A percentile compares a stretch with the other conserved stretches of the same genome.
Evolutionary conservation across 2,797 vertebrate genomes (phyloP).

Genomic region (Buphagus erythrorhynchus): DNA sequence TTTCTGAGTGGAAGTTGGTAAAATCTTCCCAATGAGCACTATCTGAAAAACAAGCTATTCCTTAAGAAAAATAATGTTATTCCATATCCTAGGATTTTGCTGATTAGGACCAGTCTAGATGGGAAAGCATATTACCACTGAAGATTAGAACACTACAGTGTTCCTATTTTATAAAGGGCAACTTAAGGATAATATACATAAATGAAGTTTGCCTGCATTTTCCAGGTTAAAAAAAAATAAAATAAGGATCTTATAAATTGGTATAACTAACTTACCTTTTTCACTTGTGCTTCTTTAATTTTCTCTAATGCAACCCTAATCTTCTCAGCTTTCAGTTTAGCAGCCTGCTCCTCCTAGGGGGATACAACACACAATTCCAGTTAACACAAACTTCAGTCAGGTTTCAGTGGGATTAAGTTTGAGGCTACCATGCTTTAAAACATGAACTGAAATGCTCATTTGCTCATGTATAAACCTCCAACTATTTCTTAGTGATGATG

Average conservation of each 20-base stretch:
- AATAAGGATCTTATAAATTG: background rate
- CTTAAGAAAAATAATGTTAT: background rate
- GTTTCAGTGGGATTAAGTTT: background rate
- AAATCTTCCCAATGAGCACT: background rate
- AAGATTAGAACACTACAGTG: background rate
- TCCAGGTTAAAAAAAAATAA: background rate
- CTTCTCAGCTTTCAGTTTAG: constrained; percentile 95
- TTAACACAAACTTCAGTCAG: background rate
- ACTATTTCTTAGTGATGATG: background rate
- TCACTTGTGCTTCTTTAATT: constrained; percentile 98
- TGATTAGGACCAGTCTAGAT: background rate
- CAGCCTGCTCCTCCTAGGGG: constrained; percentile 93
- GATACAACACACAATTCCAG: constrained; percentile 53
- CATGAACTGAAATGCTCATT: background rate
- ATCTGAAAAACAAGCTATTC: background rate
- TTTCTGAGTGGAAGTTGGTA: background rate
- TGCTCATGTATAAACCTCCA: background rate
- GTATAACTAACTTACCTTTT: constrained; percentile 85
- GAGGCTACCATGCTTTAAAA: background rate
- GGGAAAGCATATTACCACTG: background rate
- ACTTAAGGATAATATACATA: background rate
- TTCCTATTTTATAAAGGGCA: background rate
- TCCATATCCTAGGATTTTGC: background rate
- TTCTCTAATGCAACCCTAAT: constrained; percentile 95
- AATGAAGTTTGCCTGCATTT: background rate